Evolutionary conservation across 2,888 invertebrate genomes (phyloP), one percentile per base, ranked within the genome.

Genomic region (Teinopalpus imperialis): DNA sequence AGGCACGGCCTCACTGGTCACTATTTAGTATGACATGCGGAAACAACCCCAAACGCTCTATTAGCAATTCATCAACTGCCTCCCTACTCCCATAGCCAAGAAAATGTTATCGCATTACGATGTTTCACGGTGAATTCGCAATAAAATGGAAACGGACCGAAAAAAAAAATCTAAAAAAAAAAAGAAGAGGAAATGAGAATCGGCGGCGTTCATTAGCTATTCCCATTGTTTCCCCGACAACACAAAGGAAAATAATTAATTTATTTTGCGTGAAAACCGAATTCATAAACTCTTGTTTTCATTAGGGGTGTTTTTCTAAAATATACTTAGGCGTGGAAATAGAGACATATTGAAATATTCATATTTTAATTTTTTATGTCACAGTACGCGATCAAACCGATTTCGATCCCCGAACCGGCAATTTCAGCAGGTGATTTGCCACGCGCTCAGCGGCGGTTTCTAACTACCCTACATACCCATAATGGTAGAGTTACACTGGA

Each of bases 241-340:
- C 43, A 52, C 48, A 52, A 52, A 48, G 52, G 46, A 45, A 52
- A 50, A 51, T 53, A 51, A 52, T 53, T 53, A 53, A 53, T 57
- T 53, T 45, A 43, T 47, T 51, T 42, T 48, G 45, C 35, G 40
- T 18, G 14, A 24, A 31, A 31, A 41, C 31, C 31, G 41, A 24
- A 41, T 32, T 21, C 43, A 43, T 48, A 46, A 53, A 51, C 20
- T 49, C 32, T 43, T 30, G 39, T 44, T 39, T 34, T 45, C 30
- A 37, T 45, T 44, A 8, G 37, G 41, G 12, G 8, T 31, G 16
- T 42, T 42, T 42, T 32, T 39, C 9, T 39, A 8, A 39, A 39
- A 29, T 39, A 16, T 27, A 37, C 27, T 37, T 37, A 6, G 18
- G 37, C 18, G 6, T 16, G 5, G 27, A 8, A 26, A 9, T n/a